These are phyloP conservation scores for Nysson spinosus DNA, from an alignment of 2,888 invertebrate genomes.

Conservation along the genomic window DNA sequence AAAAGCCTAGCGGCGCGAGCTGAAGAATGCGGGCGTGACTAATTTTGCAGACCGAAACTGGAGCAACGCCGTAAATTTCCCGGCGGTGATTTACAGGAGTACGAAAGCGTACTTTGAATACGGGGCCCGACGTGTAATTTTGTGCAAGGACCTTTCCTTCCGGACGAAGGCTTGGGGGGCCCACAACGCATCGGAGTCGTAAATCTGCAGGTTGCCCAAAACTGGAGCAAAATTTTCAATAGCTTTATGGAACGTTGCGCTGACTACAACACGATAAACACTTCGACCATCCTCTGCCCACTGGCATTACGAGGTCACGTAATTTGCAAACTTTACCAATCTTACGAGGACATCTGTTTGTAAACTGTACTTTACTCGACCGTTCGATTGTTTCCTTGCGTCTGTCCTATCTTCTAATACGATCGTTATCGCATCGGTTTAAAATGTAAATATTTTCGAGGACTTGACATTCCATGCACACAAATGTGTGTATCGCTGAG, in stretches of 20 bases:
- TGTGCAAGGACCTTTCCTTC: slow-evolving; percentile 36
- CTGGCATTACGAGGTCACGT: slow-evolving; percentile 35
- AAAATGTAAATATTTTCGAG: no score
- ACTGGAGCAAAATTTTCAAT: slow-evolving; percentile 67
- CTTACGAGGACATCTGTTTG: neutral
- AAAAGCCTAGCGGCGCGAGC: neutral
- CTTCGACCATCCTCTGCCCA: slow-evolving; percentile 21
- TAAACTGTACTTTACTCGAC: neutral
- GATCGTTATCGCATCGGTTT: no score
- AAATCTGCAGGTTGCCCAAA: slow-evolving; percentile 68
- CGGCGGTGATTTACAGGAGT: slow-evolving; percentile 59
- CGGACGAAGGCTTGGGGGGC: neutral
- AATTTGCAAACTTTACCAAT: slow-evolving; percentile 27
- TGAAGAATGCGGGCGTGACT: slow-evolving; percentile 16
- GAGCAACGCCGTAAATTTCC: slow-evolving; percentile 61
- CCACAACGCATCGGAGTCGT: slow-evolving; percentile 43
- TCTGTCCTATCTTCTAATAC: neutral
- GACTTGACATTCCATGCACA: no score
- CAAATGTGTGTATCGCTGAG: no score
- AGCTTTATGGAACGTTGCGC: slow-evolving; percentile 49
- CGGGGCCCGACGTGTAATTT: slow-evolving; percentile 42
- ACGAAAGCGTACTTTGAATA: slow-evolving; percentile 24
- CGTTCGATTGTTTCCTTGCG: neutral
- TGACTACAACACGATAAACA: slow-evolving; percentile 27
- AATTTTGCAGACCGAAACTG: slow-evolving; percentile 55